These are phyloP conservation scores for Xenops minutus DNA, from an alignment of 2,797 vertebrate species.

Conservation along the genomic window DNA sequence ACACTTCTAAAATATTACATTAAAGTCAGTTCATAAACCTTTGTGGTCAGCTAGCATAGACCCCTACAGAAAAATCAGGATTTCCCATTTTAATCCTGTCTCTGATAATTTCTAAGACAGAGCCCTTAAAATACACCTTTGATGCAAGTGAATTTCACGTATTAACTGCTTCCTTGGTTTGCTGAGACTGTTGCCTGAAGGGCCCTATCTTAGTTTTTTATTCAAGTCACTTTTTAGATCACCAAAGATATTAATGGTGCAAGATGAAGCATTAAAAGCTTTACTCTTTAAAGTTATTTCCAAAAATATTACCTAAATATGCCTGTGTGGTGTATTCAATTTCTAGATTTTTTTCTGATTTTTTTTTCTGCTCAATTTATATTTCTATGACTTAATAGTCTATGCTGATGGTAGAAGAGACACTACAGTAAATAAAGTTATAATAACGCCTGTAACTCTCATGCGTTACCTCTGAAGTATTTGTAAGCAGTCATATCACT, in stretches of 20 bases:
- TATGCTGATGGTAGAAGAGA: neutral
- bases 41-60: neutral
- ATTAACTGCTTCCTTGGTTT: neutral
- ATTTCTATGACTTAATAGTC: neutral
- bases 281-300: neutral
- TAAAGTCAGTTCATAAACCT: neutral
- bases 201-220: neutral
- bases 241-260: neutral
- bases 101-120: neutral
- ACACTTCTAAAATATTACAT: neutral
- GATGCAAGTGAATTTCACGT: neutral
- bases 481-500: neutral
- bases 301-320: neutral
- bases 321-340: neutral
- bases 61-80: neutral
- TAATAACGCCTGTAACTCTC: neutral
- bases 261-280: neutral
- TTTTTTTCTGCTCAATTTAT: neutral
- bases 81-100: neutral
- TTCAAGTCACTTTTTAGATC: constrained; percentile 4
- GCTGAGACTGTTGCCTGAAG: neutral
- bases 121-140: neutral
- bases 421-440: neutral
- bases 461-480: neutral
- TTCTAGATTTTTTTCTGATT: neutral